A percentile compares a stretch with the other conserved stretches of the same genome.
Evolutionary conservation across 2,113 vertebrate genomes (phyloP).

Genomic region (Oophaga pumilio): DNA sequence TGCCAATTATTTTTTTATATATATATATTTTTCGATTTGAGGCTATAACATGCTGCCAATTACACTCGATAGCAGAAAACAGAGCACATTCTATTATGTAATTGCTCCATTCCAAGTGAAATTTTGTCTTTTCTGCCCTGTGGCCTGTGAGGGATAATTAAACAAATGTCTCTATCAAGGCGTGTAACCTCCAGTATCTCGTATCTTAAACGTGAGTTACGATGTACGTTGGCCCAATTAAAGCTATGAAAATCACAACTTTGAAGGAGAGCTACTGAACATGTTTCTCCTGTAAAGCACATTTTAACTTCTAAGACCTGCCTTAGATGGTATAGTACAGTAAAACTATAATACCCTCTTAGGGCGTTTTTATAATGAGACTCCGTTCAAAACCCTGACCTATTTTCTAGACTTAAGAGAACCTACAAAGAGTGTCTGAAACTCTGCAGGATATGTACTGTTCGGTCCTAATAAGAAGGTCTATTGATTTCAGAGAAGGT

Average conservation of each 20-base stretch:
- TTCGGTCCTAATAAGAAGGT: background rate
- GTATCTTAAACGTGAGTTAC: background rate
- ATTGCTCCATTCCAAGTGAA: background rate
- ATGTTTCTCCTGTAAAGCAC: background rate
- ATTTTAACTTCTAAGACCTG: background rate
- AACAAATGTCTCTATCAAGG: slow-evolving; percentile 16
- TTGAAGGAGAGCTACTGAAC: background rate
- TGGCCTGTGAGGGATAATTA: background rate
- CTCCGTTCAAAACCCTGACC: background rate
- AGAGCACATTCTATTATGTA: slow-evolving; percentile 6
- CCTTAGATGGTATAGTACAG: background rate
- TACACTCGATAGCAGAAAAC: background rate
- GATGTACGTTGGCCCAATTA: background rate
- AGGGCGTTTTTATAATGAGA: background rate
- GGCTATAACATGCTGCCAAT: slow-evolving; percentile 8
- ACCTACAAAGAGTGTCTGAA: background rate
- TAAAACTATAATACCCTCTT: background rate
- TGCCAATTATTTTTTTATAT: slow-evolving; percentile 20
- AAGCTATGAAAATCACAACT: background rate
- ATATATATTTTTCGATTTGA: background rate
- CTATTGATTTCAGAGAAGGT: background rate
- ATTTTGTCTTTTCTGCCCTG: slow-evolving; percentile 6
- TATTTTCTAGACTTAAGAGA: background rate
- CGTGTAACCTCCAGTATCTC: background rate
- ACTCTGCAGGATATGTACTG: background rate